Percentiles rank a stretch among this genome's conserved stretches.
Evolutionary conservation across 2,888 invertebrate species (phyloP).

Genomic region (Drosophila algonquin): DNA sequence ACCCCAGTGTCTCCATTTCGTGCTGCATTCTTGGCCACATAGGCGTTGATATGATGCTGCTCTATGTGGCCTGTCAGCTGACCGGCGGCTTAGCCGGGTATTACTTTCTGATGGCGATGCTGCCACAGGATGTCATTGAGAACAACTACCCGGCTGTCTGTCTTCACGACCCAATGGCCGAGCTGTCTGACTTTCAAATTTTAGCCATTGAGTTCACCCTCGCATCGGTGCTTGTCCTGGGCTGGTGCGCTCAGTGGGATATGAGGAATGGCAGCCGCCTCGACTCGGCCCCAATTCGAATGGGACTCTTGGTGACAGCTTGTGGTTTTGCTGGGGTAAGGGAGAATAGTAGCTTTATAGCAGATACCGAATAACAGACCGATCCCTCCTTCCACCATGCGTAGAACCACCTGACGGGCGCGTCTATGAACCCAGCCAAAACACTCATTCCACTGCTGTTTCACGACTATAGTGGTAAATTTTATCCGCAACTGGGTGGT

Average conservation of each 20-base stretch:
- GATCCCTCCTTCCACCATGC: slow-evolving; percentile 1
- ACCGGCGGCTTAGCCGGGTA: slow-evolving; percentile 54
- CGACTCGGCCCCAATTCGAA: slow-evolving; percentile 63
- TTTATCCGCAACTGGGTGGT: slow-evolving; percentile 89
- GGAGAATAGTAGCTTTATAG: background rate
- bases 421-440: slow-evolving; percentile 89
- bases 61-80: slow-evolving; percentile 56
- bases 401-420: slow-evolving; percentile 85
- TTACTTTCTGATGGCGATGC: slow-evolving; percentile 43
- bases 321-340: slow-evolving; percentile 63
- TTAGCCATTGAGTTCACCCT: slow-evolving; percentile 54
- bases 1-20: slow-evolving; percentile 63
- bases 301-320: slow-evolving; percentile 58
- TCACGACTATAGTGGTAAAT: slow-evolving; percentile 87
- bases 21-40: slow-evolving; percentile 62
- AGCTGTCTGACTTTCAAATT: slow-evolving; percentile 42
- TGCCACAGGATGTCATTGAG: slow-evolving; percentile 43
- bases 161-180: slow-evolving; percentile 41
- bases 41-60: slow-evolving; percentile 32
- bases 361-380: background rate
- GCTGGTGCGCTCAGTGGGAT: slow-evolving; percentile 72
- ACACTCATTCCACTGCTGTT: slow-evolving; percentile 88
- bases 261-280: slow-evolving; percentile 58
- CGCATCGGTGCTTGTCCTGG: slow-evolving; percentile 51
- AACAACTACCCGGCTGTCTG: slow-evolving; percentile 42